Evolutionary conservation across 2,797 vertebrate genomes (phyloP).

Genomic region (Varecia variegata): DNA sequence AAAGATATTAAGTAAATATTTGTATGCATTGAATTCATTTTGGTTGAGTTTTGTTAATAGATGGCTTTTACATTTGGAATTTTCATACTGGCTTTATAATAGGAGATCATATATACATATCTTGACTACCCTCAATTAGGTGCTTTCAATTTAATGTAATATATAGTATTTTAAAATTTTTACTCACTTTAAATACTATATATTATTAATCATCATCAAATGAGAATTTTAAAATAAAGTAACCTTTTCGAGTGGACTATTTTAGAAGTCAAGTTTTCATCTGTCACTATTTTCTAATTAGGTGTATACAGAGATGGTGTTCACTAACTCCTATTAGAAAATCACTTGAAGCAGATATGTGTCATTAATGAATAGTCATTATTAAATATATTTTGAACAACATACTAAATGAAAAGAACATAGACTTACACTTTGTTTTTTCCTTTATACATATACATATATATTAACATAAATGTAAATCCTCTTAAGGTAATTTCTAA

Average conservation of each 20-base stretch:
- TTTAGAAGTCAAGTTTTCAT: conserved; percentile 31
- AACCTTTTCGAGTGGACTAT: not conserved
- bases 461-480: not conserved
- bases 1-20: not conserved
- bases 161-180: not conserved
- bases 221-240: conserved; percentile 37
- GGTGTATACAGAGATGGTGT: not conserved
- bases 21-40: not conserved
- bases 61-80: conserved; percentile 2
- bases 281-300: conserved; percentile 29
- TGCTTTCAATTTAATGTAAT: not conserved
- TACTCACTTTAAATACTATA: conserved; percentile 26
- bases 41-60: not conserved
- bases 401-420: not conserved
- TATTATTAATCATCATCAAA: conserved; percentile 34
- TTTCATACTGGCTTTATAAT: not conserved
- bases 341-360: conserved; percentile 7
- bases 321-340: not conserved
- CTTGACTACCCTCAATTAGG: not conserved
- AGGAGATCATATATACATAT: not conserved
- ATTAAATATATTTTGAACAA: conserved; percentile 21
- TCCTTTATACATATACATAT: not conserved
- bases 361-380: conserved; percentile 19
- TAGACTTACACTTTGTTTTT: not conserved
- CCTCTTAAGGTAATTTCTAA: not conserved